phyloP scores from a whole-genome alignment of 1,140 invertebrate genomes.

The Cotesia vestalis region DNA sequence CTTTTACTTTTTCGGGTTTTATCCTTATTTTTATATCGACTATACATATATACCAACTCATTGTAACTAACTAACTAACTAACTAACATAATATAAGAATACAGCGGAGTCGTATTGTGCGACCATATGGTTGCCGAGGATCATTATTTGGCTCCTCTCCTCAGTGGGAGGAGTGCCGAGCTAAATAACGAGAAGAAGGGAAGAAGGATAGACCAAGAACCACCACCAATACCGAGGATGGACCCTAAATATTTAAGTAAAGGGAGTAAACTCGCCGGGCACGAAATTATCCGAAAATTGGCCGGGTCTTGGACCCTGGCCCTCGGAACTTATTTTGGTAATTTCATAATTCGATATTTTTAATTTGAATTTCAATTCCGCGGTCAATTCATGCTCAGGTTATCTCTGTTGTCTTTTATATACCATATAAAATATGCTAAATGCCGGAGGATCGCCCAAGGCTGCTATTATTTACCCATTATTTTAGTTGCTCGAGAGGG shows the following conservation, averaged over 20 bases:
- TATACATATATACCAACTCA: too few species aligned
- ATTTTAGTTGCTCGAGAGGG: conserved; percentile 55
- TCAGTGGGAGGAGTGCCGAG: conserved; percentile 12
- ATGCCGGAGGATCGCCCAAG: conserved; percentile 41
- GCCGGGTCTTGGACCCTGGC: conserved; percentile 32
- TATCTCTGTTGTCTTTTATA: conserved; percentile 17
- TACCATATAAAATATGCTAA: conserved; percentile 56
- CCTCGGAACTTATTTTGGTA: conserved; percentile 44
- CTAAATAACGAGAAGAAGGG: conserved; percentile 1
- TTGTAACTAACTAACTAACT: too few species aligned
- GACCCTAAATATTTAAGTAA: not conserved
- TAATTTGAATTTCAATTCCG: conserved; percentile 63
- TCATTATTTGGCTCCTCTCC: conserved; percentile 55
- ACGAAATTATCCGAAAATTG: conserved; percentile 61
- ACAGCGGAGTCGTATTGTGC: conserved; percentile 36
- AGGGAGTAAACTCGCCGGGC: conserved; percentile 30
- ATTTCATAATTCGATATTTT: conserved; percentile 60
- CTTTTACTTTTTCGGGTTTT: too few species aligned
- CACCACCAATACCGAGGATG: not conserved
- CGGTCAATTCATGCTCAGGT: conserved; percentile 37
- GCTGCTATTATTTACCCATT: conserved; percentile 60
- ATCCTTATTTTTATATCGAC: too few species aligned
- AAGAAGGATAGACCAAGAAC: conserved; percentile 7
- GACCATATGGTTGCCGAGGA: conserved; percentile 64
- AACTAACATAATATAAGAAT: not conserved